Evolutionary conservation across 2,113 vertebrate species (phyloP).

Genomic region (Pteropus alecto): DNA sequence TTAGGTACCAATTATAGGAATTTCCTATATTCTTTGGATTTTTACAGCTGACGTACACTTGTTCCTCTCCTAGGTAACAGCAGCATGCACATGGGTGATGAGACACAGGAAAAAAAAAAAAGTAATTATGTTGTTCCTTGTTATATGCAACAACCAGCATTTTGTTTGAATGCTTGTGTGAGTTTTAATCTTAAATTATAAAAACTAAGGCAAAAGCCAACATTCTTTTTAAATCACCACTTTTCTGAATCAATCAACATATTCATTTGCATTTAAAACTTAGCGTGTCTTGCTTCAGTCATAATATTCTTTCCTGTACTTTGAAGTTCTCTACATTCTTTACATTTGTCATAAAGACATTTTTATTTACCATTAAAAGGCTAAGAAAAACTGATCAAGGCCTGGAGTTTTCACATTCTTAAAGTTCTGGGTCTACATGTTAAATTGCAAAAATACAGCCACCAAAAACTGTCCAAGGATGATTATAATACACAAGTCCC

Average conservation of each 20-base stretch:
- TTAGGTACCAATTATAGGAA: slow-evolving; percentile 80
- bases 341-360: neutral
- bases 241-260: slow-evolving; percentile 57
- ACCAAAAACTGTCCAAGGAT: slow-evolving; percentile 45
- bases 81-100: slow-evolving; percentile 13
- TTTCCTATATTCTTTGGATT: slow-evolving; percentile 72
- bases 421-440: slow-evolving; percentile 26
- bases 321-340: slow-evolving; percentile 46
- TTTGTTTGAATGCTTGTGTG: slow-evolving; percentile 13
- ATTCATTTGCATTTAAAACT: slow-evolving; percentile 53
- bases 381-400: slow-evolving; percentile 59
- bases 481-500: slow-evolving; percentile 10
- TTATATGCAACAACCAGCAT: slow-evolving; percentile 55
- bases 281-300: neutral
- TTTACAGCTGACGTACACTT: slow-evolving; percentile 65
- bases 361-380: slow-evolving; percentile 43
- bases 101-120: slow-evolving; percentile 1
- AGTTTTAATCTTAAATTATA: slow-evolving; percentile 63
- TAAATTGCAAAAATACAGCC: slow-evolving; percentile 48
- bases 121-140: slow-evolving; percentile 57
- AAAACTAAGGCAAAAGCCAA: slow-evolving; percentile 59
- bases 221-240: slow-evolving; percentile 49
- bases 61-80: slow-evolving; percentile 78
- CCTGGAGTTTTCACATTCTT: slow-evolving; percentile 47
- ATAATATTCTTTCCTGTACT: slow-evolving; percentile 38